phyloP scores from a whole-genome alignment of 2,797 vertebrate species.

The Enteromius thamalakanensis region DNA sequence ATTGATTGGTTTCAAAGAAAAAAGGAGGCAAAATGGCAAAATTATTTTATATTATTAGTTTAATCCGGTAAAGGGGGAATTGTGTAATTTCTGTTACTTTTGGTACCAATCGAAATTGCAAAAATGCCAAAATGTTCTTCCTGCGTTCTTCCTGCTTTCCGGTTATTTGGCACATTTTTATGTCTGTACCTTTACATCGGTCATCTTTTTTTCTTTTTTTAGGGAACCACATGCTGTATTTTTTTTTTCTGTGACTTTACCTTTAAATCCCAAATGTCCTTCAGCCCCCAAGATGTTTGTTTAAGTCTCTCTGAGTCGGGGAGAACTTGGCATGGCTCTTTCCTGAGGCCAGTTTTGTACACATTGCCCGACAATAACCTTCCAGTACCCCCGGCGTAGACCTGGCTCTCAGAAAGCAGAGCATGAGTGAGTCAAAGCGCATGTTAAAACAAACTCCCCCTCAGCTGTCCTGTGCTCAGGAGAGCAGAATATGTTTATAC shows the following conservation, averaged over 20 bases:
- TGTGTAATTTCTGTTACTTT: not conserved
- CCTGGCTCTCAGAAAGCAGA: not conserved
- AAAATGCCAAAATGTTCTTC: not conserved
- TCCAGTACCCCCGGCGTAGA: conserved; percentile 18
- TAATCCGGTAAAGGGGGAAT: not conserved
- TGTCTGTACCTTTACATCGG: not conserved
- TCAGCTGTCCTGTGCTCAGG: conserved; percentile 57
- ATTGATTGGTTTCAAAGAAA: not conserved
- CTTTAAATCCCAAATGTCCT: conserved; percentile 32
- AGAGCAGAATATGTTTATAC: conserved; percentile 55
- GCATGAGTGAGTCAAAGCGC: conserved; percentile 23
- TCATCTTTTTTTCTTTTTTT: not conserved
- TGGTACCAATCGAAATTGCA: not conserved
- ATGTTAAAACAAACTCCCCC: conserved; percentile 48
- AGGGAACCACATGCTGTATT: not conserved
- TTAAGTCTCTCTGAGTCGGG: not conserved
- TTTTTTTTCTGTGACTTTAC: conserved; percentile 1
- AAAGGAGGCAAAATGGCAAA: not conserved
- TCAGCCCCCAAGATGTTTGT: not conserved
- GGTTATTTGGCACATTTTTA: not conserved
- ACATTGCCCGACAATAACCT: conserved; percentile 39
- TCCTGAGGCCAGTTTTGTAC: conserved; percentile 27
- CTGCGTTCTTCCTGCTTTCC: not conserved
- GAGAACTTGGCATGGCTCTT: conserved; percentile 14
- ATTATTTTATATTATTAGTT: not conserved